Evolutionary conservation across 2,888 invertebrate species (phyloP).

Genomic region (Melieria crassipennis): DNA sequence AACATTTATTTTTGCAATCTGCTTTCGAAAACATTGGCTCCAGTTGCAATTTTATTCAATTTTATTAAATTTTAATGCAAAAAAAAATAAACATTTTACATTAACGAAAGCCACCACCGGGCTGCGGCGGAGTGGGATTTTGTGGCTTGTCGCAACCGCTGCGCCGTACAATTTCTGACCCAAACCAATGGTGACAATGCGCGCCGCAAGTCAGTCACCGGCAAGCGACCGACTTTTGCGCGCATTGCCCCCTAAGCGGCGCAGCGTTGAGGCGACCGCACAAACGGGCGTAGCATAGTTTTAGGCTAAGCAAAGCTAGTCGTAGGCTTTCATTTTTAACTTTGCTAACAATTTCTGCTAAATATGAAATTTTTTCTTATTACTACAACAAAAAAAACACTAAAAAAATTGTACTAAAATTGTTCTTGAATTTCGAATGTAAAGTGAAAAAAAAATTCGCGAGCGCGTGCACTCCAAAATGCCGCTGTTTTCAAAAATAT

Average conservation of each 20-base stretch:
- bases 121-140: not conserved
- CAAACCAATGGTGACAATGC: not conserved
- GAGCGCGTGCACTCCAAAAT: no score
- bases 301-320: not conserved
- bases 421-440: not conserved
- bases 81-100: not conserved
- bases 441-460: not conserved
- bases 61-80: not conserved
- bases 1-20: not conserved
- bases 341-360: no score
- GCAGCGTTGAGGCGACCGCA: conserved; percentile 17
- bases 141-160: conserved; percentile 18
- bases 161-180: conserved; percentile 15
- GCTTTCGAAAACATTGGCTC: not conserved
- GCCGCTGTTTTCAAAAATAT: not conserved
- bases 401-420: not conserved
- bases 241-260: not conserved
- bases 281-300: not conserved
- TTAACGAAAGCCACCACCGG: no score
- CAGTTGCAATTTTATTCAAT: not conserved
- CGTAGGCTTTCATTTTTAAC: no score
- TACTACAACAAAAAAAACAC: conserved; percentile 5
- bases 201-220: no score
- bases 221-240: no score
- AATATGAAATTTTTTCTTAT: no score